These are phyloP conservation scores for Sisyra nigra DNA, from an alignment of 2,888 invertebrate genomes.

Conservation along the genomic window DNA sequence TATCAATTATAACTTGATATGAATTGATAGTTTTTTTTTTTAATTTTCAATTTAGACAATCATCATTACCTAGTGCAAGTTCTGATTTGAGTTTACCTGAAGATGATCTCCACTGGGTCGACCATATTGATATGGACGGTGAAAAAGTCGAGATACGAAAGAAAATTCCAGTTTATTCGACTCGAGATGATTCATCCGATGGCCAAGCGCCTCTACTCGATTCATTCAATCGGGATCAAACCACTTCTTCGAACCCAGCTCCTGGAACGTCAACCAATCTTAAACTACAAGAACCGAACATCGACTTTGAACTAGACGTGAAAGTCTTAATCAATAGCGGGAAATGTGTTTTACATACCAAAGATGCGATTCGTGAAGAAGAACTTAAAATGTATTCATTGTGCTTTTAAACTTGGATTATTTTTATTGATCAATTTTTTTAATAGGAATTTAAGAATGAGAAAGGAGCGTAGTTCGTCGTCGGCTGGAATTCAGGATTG, in stretches of 20 bases:
- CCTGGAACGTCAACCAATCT: conserved; percentile 14
- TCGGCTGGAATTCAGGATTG: conserved; percentile 25
- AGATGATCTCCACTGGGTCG: conserved; percentile 38
- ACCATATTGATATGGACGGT: conserved; percentile 45
- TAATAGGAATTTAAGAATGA: conserved; percentile 39
- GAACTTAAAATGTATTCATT: conserved; percentile 48
- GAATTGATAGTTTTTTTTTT: too few relatives aligned
- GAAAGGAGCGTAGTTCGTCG: conserved; percentile 43
- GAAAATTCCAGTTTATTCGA: conserved; percentile 28
- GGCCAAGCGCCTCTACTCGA: conserved; percentile 21
- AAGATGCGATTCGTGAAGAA: conserved; percentile 53
- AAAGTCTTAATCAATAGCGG: conserved; percentile 94
- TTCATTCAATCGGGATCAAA: conserved; percentile 22
- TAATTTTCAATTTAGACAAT: conserved; percentile 35
- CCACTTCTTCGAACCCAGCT: conserved; percentile 18
- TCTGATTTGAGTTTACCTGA: conserved; percentile 49
- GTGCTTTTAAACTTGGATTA: conserved; percentile 17
- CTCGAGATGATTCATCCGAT: conserved; percentile 12
- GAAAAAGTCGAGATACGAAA: conserved; percentile 45
- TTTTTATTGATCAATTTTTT: too few relatives aligned
- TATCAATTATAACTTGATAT: too few relatives aligned
- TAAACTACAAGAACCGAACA: conserved; percentile 71
- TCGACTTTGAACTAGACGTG: conserved; percentile 90
- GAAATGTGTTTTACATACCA: conserved; percentile 91
- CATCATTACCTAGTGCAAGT: conserved; percentile 60